Evolutionary conservation across 1,140 invertebrate genomes (phyloP).

Genomic region (Eueides isabella): DNA sequence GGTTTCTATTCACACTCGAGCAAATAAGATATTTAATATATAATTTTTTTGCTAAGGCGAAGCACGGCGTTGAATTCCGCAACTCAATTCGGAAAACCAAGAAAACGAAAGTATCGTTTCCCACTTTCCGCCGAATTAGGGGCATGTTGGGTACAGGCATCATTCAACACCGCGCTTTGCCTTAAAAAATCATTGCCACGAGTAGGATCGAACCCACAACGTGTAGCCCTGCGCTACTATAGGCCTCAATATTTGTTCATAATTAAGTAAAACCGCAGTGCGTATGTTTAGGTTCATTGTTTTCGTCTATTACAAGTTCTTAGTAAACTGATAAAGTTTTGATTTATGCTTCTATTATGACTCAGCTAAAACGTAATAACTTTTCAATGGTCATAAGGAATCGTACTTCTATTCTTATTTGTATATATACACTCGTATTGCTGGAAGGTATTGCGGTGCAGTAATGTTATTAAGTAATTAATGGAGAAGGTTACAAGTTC

Average conservation of each 20-base stretch:
- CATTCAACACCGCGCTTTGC: too few relatives aligned
- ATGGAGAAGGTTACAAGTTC: not conserved
- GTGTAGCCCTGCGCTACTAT: too few relatives aligned
- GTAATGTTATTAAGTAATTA: not conserved
- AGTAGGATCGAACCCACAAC: too few relatives aligned
- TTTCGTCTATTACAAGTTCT: constrained; percentile 10
- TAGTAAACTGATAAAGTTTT: not conserved
- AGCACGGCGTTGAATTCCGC: too few relatives aligned
- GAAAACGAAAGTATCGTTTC: too few relatives aligned
- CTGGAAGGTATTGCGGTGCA: not conserved
- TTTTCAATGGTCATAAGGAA: not conserved
- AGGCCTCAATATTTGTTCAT: not conserved
- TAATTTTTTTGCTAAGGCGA: too few relatives aligned
- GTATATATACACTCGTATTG: not conserved
- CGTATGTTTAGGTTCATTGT: not conserved
- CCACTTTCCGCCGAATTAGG: too few relatives aligned
- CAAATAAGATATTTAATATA: too few relatives aligned
- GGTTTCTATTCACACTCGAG: not conserved
- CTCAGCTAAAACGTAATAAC: constrained; percentile 1
- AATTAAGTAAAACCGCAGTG: constrained; percentile 5
- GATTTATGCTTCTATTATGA: constrained; percentile 10
- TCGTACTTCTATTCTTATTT: not conserved
- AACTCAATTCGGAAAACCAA: too few relatives aligned
- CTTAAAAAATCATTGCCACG: too few relatives aligned
- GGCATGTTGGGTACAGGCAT: too few relatives aligned